These are phyloP conservation scores for Nomada hirtipes DNA, from an alignment of 2,888 invertebrate species.

Conservation along the genomic window DNA sequence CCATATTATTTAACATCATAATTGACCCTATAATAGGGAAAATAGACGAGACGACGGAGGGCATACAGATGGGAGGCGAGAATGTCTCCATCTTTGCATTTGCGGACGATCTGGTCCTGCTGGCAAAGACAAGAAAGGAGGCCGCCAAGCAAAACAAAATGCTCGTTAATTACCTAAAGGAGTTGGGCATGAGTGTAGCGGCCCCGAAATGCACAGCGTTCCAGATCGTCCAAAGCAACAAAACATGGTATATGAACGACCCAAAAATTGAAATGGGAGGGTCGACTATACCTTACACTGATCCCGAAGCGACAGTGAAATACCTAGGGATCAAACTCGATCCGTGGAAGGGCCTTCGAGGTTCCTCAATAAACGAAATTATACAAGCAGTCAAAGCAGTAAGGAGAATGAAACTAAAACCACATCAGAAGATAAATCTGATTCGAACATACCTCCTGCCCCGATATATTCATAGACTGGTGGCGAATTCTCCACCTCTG, in stretches of 20 bases:
- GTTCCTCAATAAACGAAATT: no score
- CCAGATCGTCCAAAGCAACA: not conserved
- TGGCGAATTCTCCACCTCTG: not conserved
- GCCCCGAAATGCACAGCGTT: conserved; percentile 44
- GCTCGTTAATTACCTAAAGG: rapidly evolving
- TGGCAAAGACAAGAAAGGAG: not conserved
- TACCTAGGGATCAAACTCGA: not conserved
- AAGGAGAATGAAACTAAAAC: rapidly evolving
- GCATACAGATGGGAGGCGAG: no score
- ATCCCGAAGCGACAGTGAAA: not conserved
- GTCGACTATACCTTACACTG: rapidly evolving
- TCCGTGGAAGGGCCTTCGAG: no score
- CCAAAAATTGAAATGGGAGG: not conserved
- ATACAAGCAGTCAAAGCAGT: rapidly evolving
- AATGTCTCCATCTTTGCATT: no score
- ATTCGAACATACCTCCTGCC: no score
- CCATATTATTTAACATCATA: conserved; percentile 44
- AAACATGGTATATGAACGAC: conserved; percentile 41
- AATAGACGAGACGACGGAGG: no score
- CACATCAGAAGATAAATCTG: not conserved
- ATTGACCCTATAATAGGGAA: not conserved
- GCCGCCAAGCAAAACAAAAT: conserved; percentile 29
- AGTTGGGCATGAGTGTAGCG: rapidly evolving
- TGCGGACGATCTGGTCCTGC: not conserved
- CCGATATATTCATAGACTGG: not conserved